These are phyloP conservation scores for Elephas maximus DNA, from an alignment of 2,113 vertebrate genomes.

Conservation along the genomic window DNA sequence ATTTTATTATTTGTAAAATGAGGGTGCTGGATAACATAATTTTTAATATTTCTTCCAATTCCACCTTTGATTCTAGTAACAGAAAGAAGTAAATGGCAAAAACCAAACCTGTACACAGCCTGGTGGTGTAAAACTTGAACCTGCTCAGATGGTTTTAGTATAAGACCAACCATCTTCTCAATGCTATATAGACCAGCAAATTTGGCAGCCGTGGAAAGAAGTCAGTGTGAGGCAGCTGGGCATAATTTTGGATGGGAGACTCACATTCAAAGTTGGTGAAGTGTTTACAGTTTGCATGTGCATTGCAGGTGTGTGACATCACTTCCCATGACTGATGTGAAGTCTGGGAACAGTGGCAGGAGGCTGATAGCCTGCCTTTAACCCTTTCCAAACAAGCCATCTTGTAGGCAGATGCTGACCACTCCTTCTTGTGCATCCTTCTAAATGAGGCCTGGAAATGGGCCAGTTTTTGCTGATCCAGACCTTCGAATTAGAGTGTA, in stretches of 20 bases:
- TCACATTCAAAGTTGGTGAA: background rate
- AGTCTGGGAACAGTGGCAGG: conserved; percentile 61
- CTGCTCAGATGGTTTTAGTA: background rate
- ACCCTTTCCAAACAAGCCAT: conserved; percentile 76
- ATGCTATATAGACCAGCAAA: background rate
- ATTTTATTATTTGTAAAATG: conserved; percentile 16
- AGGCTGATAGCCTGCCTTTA: conserved; percentile 69
- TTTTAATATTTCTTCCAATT: conserved; percentile 10
- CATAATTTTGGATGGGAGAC: conserved; percentile 14
- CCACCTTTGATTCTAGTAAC: background rate
- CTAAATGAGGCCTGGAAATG: background rate
- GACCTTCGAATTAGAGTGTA: background rate
- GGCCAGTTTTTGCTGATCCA: background rate
- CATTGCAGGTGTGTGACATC: conserved; percentile 76
- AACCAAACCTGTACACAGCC: background rate
- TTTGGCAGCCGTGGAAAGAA: conserved; percentile 28
- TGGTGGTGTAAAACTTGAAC: background rate
- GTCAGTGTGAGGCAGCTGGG: conserved; percentile 52
- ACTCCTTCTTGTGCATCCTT: conserved; percentile 1
- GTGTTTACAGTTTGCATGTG: conserved; percentile 72
- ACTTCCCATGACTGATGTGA: conserved; percentile 70
- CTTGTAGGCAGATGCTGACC: conserved; percentile 74
- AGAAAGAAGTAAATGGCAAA: conserved; percentile 22
- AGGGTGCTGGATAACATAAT: background rate
- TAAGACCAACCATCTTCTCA: background rate